Percentiles rank a stretch among this genome's conserved stretches.
Conservation (phyloP, 2,797 vertebrate species). For the Oreochromis grahami region DNA sequence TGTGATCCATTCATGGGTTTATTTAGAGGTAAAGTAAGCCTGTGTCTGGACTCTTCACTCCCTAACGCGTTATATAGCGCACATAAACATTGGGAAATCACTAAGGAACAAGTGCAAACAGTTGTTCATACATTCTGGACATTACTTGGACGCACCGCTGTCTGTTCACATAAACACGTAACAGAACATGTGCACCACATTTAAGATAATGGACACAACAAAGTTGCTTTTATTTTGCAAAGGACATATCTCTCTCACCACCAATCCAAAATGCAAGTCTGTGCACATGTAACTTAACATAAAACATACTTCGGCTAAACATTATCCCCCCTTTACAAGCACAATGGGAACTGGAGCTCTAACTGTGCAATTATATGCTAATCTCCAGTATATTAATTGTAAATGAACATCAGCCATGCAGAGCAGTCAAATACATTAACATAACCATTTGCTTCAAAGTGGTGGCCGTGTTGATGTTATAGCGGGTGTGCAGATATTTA, state of each 20-base stretch:
- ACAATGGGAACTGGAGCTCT: background rate
- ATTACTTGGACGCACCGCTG: background rate
- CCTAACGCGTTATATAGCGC: background rate
- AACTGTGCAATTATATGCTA: background rate
- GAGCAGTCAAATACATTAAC: background rate
- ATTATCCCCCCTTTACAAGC: background rate
- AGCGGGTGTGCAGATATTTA: background rate
- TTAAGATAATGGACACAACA: background rate
- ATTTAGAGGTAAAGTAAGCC: background rate
- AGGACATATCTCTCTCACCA: background rate
- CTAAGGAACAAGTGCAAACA: background rate
- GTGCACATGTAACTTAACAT: background rate
- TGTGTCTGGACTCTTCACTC: background rate
- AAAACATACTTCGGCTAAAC: background rate
- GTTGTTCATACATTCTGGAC: background rate
- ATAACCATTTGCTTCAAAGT: background rate
- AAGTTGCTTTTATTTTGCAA: background rate
- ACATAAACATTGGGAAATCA: background rate
- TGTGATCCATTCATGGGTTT: background rate
- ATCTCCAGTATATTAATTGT: background rate
- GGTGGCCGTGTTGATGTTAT: background rate
- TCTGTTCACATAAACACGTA: background rate
- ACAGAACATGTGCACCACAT: background rate
- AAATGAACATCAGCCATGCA: background rate
- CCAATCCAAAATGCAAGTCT: background rate